These are phyloP conservation scores for Sarcophaga bullata DNA, from an alignment of 1,140 invertebrate species.

Conservation along the genomic window DNA sequence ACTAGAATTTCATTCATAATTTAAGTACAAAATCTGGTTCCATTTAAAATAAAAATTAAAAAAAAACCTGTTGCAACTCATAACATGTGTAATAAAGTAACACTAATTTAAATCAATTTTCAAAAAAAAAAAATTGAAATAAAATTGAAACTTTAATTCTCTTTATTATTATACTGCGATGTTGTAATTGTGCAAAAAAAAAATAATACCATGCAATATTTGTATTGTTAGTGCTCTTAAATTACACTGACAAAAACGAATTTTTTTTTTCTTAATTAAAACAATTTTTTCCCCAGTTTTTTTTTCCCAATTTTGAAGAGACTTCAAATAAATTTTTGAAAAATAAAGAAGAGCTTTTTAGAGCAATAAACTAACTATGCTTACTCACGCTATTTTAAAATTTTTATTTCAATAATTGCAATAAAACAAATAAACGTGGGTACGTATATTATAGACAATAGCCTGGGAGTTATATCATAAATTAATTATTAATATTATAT, in stretches of 20 bases:
- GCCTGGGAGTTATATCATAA: too few relatives aligned
- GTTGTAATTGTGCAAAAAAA: neutral
- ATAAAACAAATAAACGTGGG: neutral
- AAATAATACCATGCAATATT: neutral
- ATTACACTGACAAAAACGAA: neutral
- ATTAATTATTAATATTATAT: too few relatives aligned
- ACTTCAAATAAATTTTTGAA: too few relatives aligned
- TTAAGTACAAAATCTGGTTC: too few relatives aligned
- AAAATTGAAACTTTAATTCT: constrained; percentile 13
- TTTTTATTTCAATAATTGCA: constrained; percentile 3
- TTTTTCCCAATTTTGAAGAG: neutral
- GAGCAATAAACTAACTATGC: neutral
- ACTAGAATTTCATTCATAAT: too few relatives aligned
- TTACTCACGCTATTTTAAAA: constrained; percentile 18
- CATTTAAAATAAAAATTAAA: too few relatives aligned
- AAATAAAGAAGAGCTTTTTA: neutral
- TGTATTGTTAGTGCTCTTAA: neutral
- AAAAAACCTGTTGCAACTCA: too few relatives aligned
- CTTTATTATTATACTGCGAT: neutral
- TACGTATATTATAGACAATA: too few relatives aligned
- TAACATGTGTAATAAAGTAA: too few relatives aligned
- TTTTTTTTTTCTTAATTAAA: neutral
- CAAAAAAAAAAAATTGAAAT: neutral
- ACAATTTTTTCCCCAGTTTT: neutral
- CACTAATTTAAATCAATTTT: too few relatives aligned